Conservation (phyloP, 2,113 vertebrate species). For the Hepsetus odoe region DNA sequence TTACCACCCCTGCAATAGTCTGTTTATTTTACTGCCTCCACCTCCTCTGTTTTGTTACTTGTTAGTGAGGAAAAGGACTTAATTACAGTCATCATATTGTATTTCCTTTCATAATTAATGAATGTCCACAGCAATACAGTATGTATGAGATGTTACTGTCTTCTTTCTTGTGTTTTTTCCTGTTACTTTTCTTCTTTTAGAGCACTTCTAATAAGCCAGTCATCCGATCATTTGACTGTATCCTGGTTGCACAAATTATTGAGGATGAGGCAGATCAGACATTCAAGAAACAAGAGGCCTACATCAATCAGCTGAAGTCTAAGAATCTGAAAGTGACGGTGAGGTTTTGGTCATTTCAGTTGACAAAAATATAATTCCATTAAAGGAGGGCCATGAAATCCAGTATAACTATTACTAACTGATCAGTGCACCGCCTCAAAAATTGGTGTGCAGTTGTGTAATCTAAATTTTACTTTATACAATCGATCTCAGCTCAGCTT, state of each 20-base stretch:
- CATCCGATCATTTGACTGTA: slow-evolving; percentile 75
- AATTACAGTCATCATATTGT: background rate
- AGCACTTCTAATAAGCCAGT: background rate
- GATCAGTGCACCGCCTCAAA: too few species aligned
- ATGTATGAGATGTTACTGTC: background rate
- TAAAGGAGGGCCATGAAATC: too few species aligned
- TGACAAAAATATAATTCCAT: too few species aligned
- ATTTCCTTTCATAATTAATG: background rate
- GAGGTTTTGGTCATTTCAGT: slow-evolving; percentile 50
- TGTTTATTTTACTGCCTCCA: background rate
- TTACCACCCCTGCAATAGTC: background rate
- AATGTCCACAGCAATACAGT: background rate
- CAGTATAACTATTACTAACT: too few species aligned
- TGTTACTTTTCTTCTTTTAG: slow-evolving; percentile 32
- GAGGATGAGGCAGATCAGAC: slow-evolving; percentile 43
- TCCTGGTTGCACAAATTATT: slow-evolving; percentile 76
- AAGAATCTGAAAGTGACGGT: slow-evolving; percentile 82
- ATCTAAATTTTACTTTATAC: too few species aligned
- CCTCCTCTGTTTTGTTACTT: background rate
- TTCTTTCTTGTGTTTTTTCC: background rate
- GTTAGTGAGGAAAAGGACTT: background rate
- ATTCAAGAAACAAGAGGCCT: slow-evolving; percentile 72
- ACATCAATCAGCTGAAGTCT: slow-evolving; percentile 70
- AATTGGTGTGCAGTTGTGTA: too few species aligned
- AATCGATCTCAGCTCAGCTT: too few species aligned